A percentile compares a stretch with the other conserved stretches of the same genome.
Evolutionary conservation across 1,140 invertebrate genomes (phyloP).

Genomic region (Hydropsyche tenuis): DNA sequence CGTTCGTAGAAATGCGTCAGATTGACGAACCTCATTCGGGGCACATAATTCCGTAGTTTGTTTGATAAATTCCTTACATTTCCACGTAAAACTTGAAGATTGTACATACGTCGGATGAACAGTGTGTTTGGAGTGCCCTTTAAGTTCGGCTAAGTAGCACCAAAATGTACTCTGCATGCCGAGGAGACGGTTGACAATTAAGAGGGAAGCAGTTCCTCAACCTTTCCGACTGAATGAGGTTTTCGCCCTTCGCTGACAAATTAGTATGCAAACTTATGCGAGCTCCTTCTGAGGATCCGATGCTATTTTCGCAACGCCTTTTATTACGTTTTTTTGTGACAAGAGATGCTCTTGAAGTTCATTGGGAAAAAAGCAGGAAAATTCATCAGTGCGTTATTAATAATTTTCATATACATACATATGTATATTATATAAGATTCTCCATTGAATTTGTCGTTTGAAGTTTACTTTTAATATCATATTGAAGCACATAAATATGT

Average conservation of each 20-base stretch:
- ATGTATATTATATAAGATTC: neutral
- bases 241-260: neutral
- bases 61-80: neutral
- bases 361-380: neutral
- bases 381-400: neutral
- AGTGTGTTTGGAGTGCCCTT: neutral
- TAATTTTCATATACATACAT: neutral
- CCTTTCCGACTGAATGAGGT: conserved; percentile 2
- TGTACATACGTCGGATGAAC: neutral
- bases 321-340: neutral
- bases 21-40: neutral
- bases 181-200: conserved; percentile 10
- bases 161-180: neutral
- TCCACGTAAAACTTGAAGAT: neutral
- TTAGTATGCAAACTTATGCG: neutral
- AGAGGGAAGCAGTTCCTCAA: conserved; percentile 2
- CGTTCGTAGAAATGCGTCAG: neutral
- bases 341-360: neutral
- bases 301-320: neutral
- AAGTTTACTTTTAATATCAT: neutral
- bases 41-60: neutral
- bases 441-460: neutral
- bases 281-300: neutral
- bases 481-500: neutral
- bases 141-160: neutral